Percentiles rank a stretch among this genome's conserved stretches.
Evolutionary conservation across 2,113 vertebrate genomes (phyloP).

Genomic region (Panurus biarmicus): DNA sequence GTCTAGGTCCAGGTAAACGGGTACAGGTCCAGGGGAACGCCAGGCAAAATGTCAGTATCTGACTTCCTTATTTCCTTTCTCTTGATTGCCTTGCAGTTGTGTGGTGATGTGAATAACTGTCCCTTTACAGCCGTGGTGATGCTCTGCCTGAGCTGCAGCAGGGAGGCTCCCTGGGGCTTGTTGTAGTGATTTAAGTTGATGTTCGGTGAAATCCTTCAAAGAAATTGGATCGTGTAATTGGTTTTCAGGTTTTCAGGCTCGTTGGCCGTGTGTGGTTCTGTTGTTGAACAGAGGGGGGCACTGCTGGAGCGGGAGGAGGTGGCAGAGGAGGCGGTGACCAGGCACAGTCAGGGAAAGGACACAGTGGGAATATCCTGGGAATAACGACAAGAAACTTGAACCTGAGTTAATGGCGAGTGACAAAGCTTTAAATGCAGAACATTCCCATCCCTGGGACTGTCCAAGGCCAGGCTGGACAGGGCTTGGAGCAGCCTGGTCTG

Average conservation of each 20-base stretch:
- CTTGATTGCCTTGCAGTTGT: conserved; percentile 35
- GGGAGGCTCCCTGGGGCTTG: neutral
- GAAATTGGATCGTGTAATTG: neutral
- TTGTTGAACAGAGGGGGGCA: neutral
- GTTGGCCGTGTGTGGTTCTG: neutral
- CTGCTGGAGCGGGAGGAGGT: neutral
- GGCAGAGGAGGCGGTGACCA: neutral
- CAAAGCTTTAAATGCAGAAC: neutral
- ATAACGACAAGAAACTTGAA: neutral
- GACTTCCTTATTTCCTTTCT: conserved; percentile 81
- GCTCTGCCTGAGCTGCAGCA: neutral
- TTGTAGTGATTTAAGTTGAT: neutral
- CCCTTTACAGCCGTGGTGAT: neutral
- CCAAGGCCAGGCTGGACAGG: neutral
- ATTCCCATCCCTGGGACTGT: neutral
- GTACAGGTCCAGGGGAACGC: conserved; percentile 99
- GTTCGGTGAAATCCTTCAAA: neutral
- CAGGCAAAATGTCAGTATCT: conserved; percentile 99
- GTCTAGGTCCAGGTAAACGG: conserved; percentile 99
- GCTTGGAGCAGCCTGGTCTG: neutral
- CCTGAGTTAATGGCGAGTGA: neutral
- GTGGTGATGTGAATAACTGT: neutral
- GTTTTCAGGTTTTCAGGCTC: neutral
- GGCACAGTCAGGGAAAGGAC: neutral
- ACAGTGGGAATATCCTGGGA: neutral